Percentiles rank a stretch among this genome's conserved stretches.
phyloP scores from a whole-genome alignment of 2,797 vertebrate species.

The Premnoplex brunnescens region DNA sequence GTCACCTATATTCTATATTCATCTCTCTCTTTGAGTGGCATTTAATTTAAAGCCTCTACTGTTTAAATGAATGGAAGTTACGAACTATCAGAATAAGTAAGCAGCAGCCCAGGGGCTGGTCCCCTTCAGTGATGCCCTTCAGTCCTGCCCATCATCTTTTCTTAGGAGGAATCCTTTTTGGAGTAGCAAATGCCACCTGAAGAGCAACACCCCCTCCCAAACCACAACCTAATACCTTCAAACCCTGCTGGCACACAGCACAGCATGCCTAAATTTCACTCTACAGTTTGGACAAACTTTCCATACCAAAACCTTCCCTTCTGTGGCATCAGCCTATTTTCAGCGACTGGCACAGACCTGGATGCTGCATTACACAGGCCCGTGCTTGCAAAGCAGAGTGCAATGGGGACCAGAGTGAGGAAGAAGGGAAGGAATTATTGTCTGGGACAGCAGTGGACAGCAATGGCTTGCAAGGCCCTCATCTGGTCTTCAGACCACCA shows the following conservation, averaged over 20 bases:
- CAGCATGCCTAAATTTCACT: fast-evolving
- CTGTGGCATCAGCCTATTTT: background rate
- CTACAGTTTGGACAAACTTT: background rate
- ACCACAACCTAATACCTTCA: background rate
- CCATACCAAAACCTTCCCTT: background rate
- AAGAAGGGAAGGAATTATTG: background rate
- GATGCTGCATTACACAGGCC: background rate
- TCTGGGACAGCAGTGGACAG: background rate
- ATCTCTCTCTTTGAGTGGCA: background rate
- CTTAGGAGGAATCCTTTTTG: background rate
- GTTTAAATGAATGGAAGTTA: background rate
- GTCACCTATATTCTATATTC: background rate
- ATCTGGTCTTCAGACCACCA: background rate
- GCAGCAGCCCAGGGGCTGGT: background rate
- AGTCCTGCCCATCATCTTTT: background rate
- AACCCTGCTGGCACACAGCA: background rate
- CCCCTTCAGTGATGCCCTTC: background rate
- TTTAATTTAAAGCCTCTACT: background rate
- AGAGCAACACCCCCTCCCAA: background rate
- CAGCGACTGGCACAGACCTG: background rate
- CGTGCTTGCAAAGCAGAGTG: fast-evolving
- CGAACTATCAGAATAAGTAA: background rate
- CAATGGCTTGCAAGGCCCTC: background rate
- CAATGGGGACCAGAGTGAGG: background rate
- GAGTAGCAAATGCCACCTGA: background rate